These are phyloP conservation scores for Nesospiza acunhae DNA, from an alignment of 2,113 vertebrate species.

Conservation along the genomic window DNA sequence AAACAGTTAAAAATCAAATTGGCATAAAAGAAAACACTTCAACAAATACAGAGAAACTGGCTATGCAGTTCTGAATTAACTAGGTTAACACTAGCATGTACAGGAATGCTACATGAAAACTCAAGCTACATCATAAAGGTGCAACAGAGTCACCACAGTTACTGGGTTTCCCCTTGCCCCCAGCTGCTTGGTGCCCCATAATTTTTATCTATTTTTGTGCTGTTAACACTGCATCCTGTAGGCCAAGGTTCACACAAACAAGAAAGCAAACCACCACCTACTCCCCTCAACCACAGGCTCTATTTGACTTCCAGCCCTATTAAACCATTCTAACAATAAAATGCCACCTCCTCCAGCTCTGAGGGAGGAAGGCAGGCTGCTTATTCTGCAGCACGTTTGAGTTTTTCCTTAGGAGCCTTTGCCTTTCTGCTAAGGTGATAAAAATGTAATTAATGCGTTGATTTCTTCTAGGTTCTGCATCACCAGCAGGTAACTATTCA, in stretches of 20 bases:
- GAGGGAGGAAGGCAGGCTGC: background rate
- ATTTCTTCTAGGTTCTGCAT: slow-evolving; percentile 46
- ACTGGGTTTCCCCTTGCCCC: background rate
- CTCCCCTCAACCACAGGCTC: background rate
- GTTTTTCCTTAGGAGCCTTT: background rate
- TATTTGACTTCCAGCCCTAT: background rate
- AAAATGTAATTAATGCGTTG: slow-evolving; percentile 32
- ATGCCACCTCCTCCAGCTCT: background rate
- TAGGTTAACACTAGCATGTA: background rate
- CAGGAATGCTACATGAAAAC: background rate
- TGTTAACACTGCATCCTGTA: background rate
- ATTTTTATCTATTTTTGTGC: background rate
- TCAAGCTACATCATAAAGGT: background rate
- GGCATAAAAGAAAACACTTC: background rate
- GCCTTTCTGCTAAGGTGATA: slow-evolving; percentile 21
- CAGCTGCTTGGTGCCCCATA: background rate
- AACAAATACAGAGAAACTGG: background rate
- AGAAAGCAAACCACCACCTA: background rate
- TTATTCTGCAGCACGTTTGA: slow-evolving; percentile 29
- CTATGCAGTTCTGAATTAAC: background rate
- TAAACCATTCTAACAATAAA: background rate
- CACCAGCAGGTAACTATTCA: slow-evolving; percentile 45
- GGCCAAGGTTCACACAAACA: background rate
- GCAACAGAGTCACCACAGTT: background rate
- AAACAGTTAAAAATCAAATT: background rate